Evolutionary conservation across 2,888 invertebrate genomes (phyloP), one percentile per base, ranked within the genome.

Genomic region (Himalopsyche tibetana): DNA sequence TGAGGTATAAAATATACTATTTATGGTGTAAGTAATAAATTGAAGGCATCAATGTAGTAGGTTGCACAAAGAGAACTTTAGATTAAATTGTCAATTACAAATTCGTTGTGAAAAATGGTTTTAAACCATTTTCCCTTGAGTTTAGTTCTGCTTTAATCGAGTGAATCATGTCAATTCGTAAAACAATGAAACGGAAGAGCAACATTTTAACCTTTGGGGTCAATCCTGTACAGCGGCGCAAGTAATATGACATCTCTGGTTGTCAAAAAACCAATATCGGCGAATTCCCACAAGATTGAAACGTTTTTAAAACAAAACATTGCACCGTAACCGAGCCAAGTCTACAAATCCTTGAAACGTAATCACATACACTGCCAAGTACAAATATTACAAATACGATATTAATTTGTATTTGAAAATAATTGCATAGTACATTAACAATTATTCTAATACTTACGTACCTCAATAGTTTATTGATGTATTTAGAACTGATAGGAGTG

Each of bases 191-290:
- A 80, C 45, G 42, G 80, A 42, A n/a, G 19, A 80, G 40, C 80
- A 45, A 15, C 45, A 80, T 80, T 40, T 80, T 80, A 80, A 80
- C 80, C 80, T 80, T 80, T 80, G 80, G 42, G 80, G 80, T 80
- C 80, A 42, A 63, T 63, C 63, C 63, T 28, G 5, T 63, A 80
- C 40, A 80, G 42, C 15, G 42, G 42, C 38, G 36, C 38, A 80
- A 80, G 55, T 51, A 51, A 82, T 55, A 82, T 80, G 38, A 40
- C 80, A 80, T 40, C 36, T 63, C 63, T 80, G 80, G 11, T 36
- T 42, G 40, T 40, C 80, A 38, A 80, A 80, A 80, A 8, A 15
- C 80, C n/a, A 42, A 80, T 19, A 63, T 63, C 63, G 63, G 63
- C 28, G 63, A 63, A 9, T 63, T 63, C 63, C 9, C 63, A 19